These are phyloP conservation scores for Osedax fenrisi DNA, from an alignment of 2,888 invertebrate species.

Conservation along the genomic window DNA sequence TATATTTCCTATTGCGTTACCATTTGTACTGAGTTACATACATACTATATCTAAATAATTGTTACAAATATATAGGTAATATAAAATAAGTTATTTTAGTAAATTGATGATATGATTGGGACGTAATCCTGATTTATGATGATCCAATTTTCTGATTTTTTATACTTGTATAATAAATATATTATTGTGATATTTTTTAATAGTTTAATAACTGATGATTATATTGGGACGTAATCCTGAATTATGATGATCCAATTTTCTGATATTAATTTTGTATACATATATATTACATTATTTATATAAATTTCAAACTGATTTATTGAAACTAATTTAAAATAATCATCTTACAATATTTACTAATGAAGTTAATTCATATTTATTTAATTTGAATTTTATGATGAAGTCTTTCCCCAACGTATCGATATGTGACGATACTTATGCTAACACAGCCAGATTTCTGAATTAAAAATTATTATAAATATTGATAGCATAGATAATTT, in stretches of 20 bases:
- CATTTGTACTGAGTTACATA: too few relatives aligned
- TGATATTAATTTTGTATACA: neutral
- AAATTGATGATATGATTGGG: slow-evolving; percentile 30
- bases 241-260: slow-evolving; percentile 26
- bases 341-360: too few relatives aligned
- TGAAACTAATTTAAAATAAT: too few relatives aligned
- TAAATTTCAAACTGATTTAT: too few relatives aligned
- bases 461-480: neutral
- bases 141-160: neutral
- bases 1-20: too few relatives aligned
- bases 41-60: too few relatives aligned
- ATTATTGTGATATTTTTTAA: too few relatives aligned
- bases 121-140: slow-evolving; percentile 23
- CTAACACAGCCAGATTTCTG: neutral
- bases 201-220: slow-evolving; percentile 35
- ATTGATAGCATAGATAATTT: neutral
- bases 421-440: neutral
- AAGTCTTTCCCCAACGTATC: neutral
- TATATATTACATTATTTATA: too few relatives aligned
- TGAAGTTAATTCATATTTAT: neutral
- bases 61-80: too few relatives aligned
- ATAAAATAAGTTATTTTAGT: too few relatives aligned
- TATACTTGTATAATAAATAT: neutral
- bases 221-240: slow-evolving; percentile 27
- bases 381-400: neutral